Evolutionary conservation across 2,797 vertebrate genomes (phyloP), one percentile per base, ranked within the genome.

Genomic region (Coreius guichenoti): DNA sequence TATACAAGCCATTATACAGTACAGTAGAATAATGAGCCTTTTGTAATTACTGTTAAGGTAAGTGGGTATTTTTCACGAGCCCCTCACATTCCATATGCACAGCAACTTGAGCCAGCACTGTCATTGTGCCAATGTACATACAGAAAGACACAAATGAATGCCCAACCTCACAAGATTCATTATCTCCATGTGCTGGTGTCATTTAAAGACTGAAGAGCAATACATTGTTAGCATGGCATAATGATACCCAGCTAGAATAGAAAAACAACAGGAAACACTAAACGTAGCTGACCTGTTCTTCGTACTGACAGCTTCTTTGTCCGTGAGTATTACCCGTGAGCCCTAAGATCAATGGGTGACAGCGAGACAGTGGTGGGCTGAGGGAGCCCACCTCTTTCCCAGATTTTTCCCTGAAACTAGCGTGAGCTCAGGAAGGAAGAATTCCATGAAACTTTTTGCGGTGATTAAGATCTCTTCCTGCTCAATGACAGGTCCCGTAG

Each of bases 381-480:
- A 74, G 73, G 61, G 16, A 81, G 80, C 86, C 86, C 87, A 85
- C 83, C 85, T 83, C 54, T 87, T 89, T 79, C 72, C 13, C 85
- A 73, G 80, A 83, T 76, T 80, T 45, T 81, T 90, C 89, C 84
- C 86, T 43, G 70, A 43, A 88, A 39, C 43, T 86, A 83, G 74
- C 43, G 47, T 51, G 86, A 79, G 65, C 58, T 23, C 81, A 86
- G 80, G 80, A 54, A 86, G 86, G 86, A 89, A 91, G 83, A 88
- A 91, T 92, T 91, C 91, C 70, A 89, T 88, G 86, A 58, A 87
- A 72, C 87, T 89, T 83, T 43, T 81, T 84, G 75, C 9, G 21
- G 84, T 89, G 89, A 93, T 90, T 91, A 80, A 91, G 88, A 92
- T 90, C 88, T 85, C 88, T 87, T 91, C 90, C 89, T 87, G 88